Percentiles rank a stretch among this genome's conserved stretches.
These are phyloP conservation scores for Dromius quadrimaculatus DNA, from an alignment of 2,888 invertebrate species.

Conservation along the genomic window DNA sequence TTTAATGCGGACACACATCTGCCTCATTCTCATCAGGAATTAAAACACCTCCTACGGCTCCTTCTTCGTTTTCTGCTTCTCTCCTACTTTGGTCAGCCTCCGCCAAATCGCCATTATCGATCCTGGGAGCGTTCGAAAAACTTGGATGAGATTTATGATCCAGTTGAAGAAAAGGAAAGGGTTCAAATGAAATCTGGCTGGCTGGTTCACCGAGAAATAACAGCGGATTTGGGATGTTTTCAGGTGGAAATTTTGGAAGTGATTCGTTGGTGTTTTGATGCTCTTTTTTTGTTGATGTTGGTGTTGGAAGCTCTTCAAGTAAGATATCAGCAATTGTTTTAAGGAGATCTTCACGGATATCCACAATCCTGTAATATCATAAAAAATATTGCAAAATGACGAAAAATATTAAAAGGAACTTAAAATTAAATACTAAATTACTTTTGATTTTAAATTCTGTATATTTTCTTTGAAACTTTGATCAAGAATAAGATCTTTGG, in stretches of 20 bases:
- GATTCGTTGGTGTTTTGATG: constrained; percentile 14
- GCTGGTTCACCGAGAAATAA: constrained; percentile 63
- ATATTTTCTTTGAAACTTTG: no score
- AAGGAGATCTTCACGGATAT: constrained; percentile 55
- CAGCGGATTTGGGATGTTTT: constrained; percentile 57
- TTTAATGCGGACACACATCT: constrained; percentile 27
- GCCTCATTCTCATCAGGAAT: constrained; percentile 6
- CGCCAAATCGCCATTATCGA: constrained; percentile 80
- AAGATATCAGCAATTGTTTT: constrained; percentile 56
- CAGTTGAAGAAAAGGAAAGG: constrained; percentile 62
- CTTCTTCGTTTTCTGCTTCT: constrained; percentile 63
- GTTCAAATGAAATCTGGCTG: constrained; percentile 59
- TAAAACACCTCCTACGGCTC: constrained; percentile 64
- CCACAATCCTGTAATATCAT: constrained; percentile 55
- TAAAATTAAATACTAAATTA: background rate
- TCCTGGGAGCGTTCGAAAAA: constrained; percentile 65
- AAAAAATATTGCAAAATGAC: no score
- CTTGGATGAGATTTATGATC: constrained; percentile 68
- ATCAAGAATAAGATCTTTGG: no score
- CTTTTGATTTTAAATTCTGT: no score
- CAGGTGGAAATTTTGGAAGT: constrained; percentile 27
- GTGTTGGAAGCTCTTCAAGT: constrained; percentile 43
- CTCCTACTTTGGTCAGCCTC: constrained; percentile 84
- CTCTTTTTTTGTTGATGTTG: constrained; percentile 19
- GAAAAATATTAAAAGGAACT: background rate